A percentile compares a stretch with the other conserved stretches of the same genome.
Evolutionary conservation across 1,140 invertebrate species (phyloP).

Genomic region (Drosophila pandora): DNA sequence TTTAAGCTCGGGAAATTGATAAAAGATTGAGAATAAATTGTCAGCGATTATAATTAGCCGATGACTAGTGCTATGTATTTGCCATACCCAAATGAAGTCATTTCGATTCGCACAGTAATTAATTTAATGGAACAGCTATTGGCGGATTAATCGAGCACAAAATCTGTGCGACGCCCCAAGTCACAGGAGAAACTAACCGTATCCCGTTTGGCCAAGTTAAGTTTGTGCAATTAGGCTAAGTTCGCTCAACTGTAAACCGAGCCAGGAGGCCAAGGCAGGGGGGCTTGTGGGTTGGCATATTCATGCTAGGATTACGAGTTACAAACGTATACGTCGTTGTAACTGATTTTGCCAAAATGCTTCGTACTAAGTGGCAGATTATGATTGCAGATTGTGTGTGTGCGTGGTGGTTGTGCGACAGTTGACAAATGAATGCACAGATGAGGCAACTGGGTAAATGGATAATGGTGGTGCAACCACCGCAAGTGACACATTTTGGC

Average conservation of each 20-base stretch:
- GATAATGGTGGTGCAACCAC: slow-evolving; percentile 24
- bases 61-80: background rate
- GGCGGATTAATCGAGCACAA: slow-evolving; percentile 49
- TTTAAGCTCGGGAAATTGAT: slow-evolving; percentile 1
- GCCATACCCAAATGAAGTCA: background rate
- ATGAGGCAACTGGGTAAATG: slow-evolving; percentile 30
- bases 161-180: slow-evolving; percentile 38
- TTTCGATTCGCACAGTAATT: background rate
- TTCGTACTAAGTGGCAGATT: slow-evolving; percentile 34
- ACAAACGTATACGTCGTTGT: slow-evolving; percentile 17
- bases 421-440: slow-evolving; percentile 67
- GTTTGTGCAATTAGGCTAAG: slow-evolving; percentile 15
- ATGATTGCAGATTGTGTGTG: slow-evolving; percentile 37
- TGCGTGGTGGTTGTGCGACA: slow-evolving; percentile 24
- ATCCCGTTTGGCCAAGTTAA: slow-evolving; percentile 25
- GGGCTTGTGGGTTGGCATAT: slow-evolving; percentile 4
- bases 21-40: background rate
- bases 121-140: slow-evolving; percentile 5
- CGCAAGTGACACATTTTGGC: slow-evolving; percentile 36
- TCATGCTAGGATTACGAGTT: slow-evolving; percentile 33
- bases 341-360: slow-evolving; percentile 7
- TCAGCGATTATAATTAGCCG: too few relatives aligned
- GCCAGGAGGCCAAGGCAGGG: background rate
- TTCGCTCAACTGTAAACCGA: slow-evolving; percentile 41
- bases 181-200: slow-evolving; percentile 5